A percentile compares a stretch with the other conserved stretches of the same genome.
Conservation (phyloP, 2,888 invertebrate species). For the Ectemnius cavifrons region DNA sequence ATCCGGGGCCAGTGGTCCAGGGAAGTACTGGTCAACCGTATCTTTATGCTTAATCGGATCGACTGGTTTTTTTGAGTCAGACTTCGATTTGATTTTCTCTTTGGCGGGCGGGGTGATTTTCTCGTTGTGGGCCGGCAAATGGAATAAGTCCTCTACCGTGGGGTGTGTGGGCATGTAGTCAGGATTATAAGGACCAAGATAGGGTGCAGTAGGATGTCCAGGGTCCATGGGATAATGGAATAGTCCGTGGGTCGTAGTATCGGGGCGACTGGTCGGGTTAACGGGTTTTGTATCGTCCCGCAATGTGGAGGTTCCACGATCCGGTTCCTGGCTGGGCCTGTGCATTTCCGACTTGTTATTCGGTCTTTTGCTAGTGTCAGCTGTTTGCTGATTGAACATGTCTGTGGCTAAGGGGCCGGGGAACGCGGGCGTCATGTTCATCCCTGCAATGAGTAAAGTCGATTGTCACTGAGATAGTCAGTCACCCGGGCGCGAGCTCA, state of each 20-base stretch:
- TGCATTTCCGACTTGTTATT: conserved; percentile 64
- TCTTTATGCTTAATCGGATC: conserved; percentile 72
- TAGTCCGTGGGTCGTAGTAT: conserved; percentile 47
- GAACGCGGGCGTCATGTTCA: conserved; percentile 69
- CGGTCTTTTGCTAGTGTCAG: conserved; percentile 61
- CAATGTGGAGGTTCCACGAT: conserved; percentile 45
- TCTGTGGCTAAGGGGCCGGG: conserved; percentile 67
- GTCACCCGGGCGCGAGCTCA: conserved; percentile 35
- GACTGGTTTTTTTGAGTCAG: conserved; percentile 71
- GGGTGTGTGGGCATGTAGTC: conserved; percentile 72
- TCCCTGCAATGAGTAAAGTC: conserved; percentile 76
- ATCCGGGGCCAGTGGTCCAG: conserved; percentile 70
- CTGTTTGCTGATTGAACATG: conserved; percentile 58
- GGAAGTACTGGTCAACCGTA: conserved; percentile 63
- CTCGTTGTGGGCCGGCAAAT: conserved; percentile 61
- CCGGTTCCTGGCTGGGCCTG: conserved; percentile 59
- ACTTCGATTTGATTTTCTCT: conserved; percentile 66
- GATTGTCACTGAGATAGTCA: conserved; percentile 61
- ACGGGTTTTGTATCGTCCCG: conserved; percentile 48
- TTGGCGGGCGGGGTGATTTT: conserved; percentile 52
- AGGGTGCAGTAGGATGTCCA: conserved; percentile 72
- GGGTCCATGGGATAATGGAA: conserved; percentile 75
- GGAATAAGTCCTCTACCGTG: conserved; percentile 71
- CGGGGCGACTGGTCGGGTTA: conserved; percentile 33
- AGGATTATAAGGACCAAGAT: conserved; percentile 78